phyloP scores from a whole-genome alignment of 1,140 invertebrate species.

The Sycophila sp. region DNA sequence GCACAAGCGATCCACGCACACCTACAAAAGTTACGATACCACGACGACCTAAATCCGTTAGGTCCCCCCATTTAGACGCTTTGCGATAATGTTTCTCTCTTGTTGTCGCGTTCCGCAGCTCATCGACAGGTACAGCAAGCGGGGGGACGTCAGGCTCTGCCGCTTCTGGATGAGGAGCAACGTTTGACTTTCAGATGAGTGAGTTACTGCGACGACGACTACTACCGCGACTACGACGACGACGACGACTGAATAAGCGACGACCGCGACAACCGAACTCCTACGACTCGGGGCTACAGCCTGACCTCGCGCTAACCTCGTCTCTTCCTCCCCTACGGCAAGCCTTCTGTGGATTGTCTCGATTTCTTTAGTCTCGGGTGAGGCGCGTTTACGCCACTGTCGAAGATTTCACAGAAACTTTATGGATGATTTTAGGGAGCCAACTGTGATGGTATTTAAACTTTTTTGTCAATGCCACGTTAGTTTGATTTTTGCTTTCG shows the following conservation, averaged over 20 bases:
- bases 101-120: conserved; percentile 31
- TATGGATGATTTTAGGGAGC: too few relatives aligned
- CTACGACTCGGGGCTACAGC: background rate
- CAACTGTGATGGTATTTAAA: too few relatives aligned
- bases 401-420: too few relatives aligned
- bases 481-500: too few relatives aligned
- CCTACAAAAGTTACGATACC: conserved; percentile 75
- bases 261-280: background rate
- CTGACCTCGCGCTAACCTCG: background rate
- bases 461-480: too few relatives aligned
- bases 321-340: background rate
- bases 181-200: conserved; percentile 41
- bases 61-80: background rate
- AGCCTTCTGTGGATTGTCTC: background rate
- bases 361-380: background rate
- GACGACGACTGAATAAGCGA: background rate
- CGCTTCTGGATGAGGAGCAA: conserved; percentile 62
- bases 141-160: conserved; percentile 40
- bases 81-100: background rate
- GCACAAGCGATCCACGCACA: conserved; percentile 75
- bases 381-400: background rate
- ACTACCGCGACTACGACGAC: background rate
- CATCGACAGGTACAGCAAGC: conserved; percentile 20
- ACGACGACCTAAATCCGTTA: conserved; percentile 68
- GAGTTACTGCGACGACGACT: background rate